Evolutionary conservation across 2,888 invertebrate species (phyloP), one percentile per base, ranked within the genome.

Genomic region (Ectemnius lituratus): DNA sequence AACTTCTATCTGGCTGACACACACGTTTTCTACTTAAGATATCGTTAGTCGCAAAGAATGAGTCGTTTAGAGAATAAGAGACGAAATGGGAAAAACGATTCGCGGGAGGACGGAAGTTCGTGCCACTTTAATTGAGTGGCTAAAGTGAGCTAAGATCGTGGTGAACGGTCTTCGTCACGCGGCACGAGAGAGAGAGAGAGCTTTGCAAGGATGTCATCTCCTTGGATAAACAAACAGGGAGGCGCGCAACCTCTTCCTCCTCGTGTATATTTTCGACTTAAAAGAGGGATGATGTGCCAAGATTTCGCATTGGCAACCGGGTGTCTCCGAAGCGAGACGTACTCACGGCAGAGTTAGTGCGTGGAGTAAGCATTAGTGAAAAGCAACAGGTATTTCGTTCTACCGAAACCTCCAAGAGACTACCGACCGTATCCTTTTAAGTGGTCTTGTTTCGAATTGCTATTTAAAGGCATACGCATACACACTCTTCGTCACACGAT

Each of bases 371-470:
- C 63, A 49, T 62, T 58, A 62, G 67, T 63, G 66, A 70, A 63
- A 81, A 63, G 73, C 80, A 80, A 80, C 78, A 80, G 80, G 78
- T 78, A 80, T 71, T 73, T 67, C 62, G 75, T 75, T 80, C 71
- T 57, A 62, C 27, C 56, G 59, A 23, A 46, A 37, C 37, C 8
- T 37, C 67, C 60, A 67, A 67, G 66, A 72, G 47, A 23, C 56
- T 56, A 8, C 23, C 46, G 67, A 75, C 75, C 68, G 75, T 37
- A 37, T 37, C 37, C 37, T 76, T 76, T 68, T 60, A 76, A 68
- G 49, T 28, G 70, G 57, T 56, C 62, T 52, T 16, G 14, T 63
- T 37, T 49, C 64, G 4, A 27, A 58, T 11, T 18, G 2, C 64
- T 52, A 58, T 68, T 59, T 47, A 61, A 69, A 56, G 47, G 18